Percentiles rank a stretch among this genome's conserved stretches.
These are phyloP conservation scores for Passer domesticus DNA, from an alignment of 2,113 vertebrate genomes.

Conservation along the genomic window DNA sequence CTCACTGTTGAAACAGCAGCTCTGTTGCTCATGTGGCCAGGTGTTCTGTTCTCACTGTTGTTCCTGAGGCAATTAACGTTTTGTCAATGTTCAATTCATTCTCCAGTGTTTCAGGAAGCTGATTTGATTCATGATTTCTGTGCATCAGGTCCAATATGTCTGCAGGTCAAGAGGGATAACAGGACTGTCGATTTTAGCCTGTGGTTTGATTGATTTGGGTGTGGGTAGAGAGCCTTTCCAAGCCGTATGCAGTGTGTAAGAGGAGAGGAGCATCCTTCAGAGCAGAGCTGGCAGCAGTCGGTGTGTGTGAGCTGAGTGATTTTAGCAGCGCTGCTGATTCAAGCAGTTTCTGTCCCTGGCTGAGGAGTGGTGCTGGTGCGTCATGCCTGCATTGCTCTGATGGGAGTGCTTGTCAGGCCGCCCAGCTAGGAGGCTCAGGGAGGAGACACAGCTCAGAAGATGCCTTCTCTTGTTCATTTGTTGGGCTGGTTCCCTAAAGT, in stretches of 20 bases:
- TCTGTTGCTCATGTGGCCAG: neutral
- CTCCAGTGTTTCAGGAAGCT: neutral
- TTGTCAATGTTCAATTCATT: neutral
- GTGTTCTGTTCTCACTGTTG: accelerated
- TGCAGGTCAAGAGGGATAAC: neutral
- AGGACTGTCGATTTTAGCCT: neutral
- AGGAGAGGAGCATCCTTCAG: neutral
- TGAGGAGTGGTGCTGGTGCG: neutral
- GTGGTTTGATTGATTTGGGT: neutral
- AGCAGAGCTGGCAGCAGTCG: neutral
- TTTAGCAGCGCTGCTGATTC: neutral
- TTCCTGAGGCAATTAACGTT: neutral
- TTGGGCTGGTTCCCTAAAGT: neutral
- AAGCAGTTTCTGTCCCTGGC: neutral
- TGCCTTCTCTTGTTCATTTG: neutral
- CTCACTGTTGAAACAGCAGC: neutral
- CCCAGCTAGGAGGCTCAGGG: neutral
- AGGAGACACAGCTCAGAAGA: neutral
- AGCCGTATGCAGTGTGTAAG: neutral
- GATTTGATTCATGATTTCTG: neutral
- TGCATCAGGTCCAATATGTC: neutral
- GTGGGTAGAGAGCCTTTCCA: neutral
- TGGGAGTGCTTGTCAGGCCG: neutral
- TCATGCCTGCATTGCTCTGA: accelerated
- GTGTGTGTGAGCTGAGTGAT: accelerated